phyloP scores from a whole-genome alignment of 2,888 invertebrate species.

The Tetranychus truncatus region DNA sequence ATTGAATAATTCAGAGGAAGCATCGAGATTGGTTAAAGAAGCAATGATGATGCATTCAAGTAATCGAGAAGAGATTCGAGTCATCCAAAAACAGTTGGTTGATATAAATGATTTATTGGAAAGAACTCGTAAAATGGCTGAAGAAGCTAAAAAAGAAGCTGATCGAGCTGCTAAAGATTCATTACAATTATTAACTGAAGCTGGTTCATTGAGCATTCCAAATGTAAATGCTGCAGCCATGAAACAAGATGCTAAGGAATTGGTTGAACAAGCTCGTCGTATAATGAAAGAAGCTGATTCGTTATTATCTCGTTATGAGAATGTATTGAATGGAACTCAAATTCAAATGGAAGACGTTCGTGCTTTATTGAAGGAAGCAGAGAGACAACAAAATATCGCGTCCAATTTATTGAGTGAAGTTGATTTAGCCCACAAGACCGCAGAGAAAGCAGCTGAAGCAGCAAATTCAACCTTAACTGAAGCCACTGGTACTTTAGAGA shows the following conservation, averaged over 20 bases:
- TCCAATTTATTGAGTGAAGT: constrained; percentile 60
- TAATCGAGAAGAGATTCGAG: constrained; percentile 34
- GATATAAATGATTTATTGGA: constrained; percentile 46
- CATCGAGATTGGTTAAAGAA: constrained; percentile 58
- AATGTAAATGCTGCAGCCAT: not conserved
- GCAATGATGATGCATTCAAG: constrained; percentile 54
- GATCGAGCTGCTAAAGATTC: constrained; percentile 42
- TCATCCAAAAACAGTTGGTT: constrained; percentile 39
- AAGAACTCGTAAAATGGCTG: not conserved
- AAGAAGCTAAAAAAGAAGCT: constrained; percentile 8
- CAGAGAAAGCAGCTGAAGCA: constrained; percentile 59
- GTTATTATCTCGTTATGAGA: not conserved
- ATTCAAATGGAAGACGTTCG: constrained; percentile 29
- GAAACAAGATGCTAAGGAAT: not conserved
- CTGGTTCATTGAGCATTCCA: constrained; percentile 50
- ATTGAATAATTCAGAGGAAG: constrained; percentile 58
- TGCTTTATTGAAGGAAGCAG: constrained; percentile 39
- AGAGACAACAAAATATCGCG: constrained; percentile 50
- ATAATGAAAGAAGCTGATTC: constrained; percentile 5
- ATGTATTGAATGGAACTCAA: constrained; percentile 3
- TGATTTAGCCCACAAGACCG: constrained; percentile 46
- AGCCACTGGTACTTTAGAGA: constrained; percentile 57
- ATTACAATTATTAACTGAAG: constrained; percentile 55
- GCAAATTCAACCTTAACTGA: constrained; percentile 63
- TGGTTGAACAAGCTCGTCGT: not conserved